Base-by-base conservation (phyloP, 1,140 invertebrate species). In the Drosophila subobscura region DNA sequence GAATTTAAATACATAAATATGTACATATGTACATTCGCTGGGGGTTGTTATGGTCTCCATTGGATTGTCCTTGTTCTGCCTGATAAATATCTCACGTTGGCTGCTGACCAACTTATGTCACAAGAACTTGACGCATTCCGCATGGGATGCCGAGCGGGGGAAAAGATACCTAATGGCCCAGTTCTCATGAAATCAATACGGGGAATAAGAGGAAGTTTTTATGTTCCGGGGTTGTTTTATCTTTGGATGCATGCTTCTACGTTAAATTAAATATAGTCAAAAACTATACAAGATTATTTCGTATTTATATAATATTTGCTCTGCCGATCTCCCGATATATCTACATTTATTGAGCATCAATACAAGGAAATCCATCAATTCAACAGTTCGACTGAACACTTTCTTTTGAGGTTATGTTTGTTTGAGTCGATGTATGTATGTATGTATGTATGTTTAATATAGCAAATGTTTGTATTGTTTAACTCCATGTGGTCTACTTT, bases 111-210 rank as follows among this genome's bases (percentile, higher is more conserved):
- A 71, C 23, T 68, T 68, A 67, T 66, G 61, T 29, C n/a, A 22
- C n/a, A 27, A 55, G 12, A 12, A 22, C 23, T 23, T 71, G 66
- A 71, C 46, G 66, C 65, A 71, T 71, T 51, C 44, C 37, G 25
- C 20, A 45, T 60, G 58, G 14, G 37, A 25, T 68, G 61, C 40
- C 64, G 61, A 37, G 61, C 25, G 10, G 42, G 33, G 20, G 45
- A 65, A 67, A 42, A 41, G 25, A n/a, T 29, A 14, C 5, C 33
- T 68, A 10, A 37, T 68, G 41, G 66, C 66, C 45, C 51, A 68
- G n/a, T 68, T 66, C 7, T 37, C 44, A 68, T 47, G 33, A 68
- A 68, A 68, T 68, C 66, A 64, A 68, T 68, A 68, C 42, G 67
- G 1, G 3, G 50, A n/a, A 37, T 33, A 5, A 14, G 44, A 37